phyloP scores from a whole-genome alignment of 2,888 invertebrate species.

The Antheraea yamamai region DNA sequence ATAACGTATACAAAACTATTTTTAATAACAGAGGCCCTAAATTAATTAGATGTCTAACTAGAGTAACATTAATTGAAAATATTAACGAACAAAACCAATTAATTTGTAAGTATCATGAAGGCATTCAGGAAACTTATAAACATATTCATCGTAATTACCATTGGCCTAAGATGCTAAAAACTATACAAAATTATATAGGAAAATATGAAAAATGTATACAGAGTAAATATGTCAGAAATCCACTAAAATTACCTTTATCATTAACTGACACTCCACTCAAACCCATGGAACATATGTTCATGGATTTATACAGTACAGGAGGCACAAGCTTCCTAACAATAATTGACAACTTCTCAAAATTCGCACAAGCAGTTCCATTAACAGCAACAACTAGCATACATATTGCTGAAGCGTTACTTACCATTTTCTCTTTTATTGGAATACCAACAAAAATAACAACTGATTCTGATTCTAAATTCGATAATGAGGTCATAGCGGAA shows the following conservation, averaged over 20 bases:
- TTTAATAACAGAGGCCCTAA: conserved; percentile 35
- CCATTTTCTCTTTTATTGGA: conserved; percentile 26
- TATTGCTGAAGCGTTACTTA: conserved; percentile 32
- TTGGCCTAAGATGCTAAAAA: conserved; percentile 27
- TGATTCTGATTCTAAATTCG: conserved; percentile 37
- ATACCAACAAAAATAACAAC: conserved; percentile 34
- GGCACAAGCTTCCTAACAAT: conserved; percentile 18
- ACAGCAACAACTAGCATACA: conserved; percentile 29
- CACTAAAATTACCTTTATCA: conserved; percentile 32
- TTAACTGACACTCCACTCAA: conserved; percentile 37
- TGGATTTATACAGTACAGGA: conserved; percentile 27
- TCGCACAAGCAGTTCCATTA: conserved; percentile 35
- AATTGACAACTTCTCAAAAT: conserved; percentile 40
- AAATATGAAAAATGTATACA: conserved; percentile 37
- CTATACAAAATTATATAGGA: conserved; percentile 38
- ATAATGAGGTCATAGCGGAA: conserved; percentile 38
- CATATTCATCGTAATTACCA: conserved; percentile 24
- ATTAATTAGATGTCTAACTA: conserved; percentile 27
- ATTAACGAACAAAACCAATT: conserved; percentile 15
- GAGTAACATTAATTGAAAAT: conserved; percentile 32
- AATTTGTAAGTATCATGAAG: conserved; percentile 24
- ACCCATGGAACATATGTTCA: conserved; percentile 32
- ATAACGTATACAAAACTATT: conserved; percentile 27
- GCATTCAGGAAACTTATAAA: conserved; percentile 23
- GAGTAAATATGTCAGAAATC: conserved; percentile 39